Conservation (phyloP, 2,113 vertebrate genomes). For the Cephalopholis sonnerati region DNA sequence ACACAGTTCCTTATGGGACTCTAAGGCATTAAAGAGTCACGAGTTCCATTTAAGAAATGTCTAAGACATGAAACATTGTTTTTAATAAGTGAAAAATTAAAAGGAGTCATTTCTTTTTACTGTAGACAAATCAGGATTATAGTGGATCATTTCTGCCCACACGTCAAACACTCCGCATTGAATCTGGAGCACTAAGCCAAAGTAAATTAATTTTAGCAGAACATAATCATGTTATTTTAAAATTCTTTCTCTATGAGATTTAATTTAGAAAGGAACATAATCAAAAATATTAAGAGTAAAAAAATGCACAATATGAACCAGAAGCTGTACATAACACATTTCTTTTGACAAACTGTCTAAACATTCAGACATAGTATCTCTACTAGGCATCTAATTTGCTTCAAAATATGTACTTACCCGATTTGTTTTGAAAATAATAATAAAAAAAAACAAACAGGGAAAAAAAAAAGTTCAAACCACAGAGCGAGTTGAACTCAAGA, state of each 20-base stretch:
- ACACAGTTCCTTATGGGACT: conserved; percentile 66
- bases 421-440: conserved; percentile 28
- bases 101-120: conserved; percentile 34
- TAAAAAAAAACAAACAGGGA: background rate
- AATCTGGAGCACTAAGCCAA: conserved; percentile 62
- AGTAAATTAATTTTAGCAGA: conserved; percentile 11
- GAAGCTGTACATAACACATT: conserved; percentile 74
- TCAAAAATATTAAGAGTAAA: conserved; percentile 65
- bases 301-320: conserved; percentile 66
- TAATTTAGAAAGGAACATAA: conserved; percentile 73
- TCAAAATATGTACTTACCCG: conserved; percentile 55
- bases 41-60: conserved; percentile 60
- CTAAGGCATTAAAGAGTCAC: conserved; percentile 53
- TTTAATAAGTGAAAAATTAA: conserved; percentile 57
- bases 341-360: conserved; percentile 63
- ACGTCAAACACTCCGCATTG: conserved; percentile 46
- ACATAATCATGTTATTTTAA: conserved; percentile 34
- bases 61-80: conserved; percentile 59
- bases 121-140: conserved; percentile 56
- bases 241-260: conserved; percentile 43
- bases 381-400: conserved; percentile 61
- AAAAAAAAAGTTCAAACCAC: conserved; percentile 32
- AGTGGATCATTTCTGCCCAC: conserved; percentile 63
- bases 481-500: conserved; percentile 60
- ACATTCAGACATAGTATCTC: conserved; percentile 61